Evolutionary conservation across 2,797 vertebrate species (phyloP).

Genomic region (Columba guinea): DNA sequence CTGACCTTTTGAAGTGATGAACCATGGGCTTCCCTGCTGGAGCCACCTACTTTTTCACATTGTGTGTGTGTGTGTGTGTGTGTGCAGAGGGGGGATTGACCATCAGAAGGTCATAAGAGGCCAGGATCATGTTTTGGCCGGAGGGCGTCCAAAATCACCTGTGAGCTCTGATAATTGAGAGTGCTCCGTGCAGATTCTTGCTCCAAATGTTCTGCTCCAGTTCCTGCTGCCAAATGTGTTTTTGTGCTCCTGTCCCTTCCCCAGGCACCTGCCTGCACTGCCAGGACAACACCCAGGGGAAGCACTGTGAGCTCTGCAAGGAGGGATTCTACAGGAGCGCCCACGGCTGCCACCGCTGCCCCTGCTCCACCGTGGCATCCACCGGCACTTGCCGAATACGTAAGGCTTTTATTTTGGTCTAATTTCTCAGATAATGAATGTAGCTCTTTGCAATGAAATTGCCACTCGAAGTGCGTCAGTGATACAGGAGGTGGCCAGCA

Average conservation of each 20-base stretch:
- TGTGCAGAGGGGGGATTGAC: fast-evolving
- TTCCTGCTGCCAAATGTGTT: not conserved
- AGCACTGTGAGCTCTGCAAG: slow-evolving; percentile 89
- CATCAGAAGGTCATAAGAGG: not conserved
- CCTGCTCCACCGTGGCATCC: slow-evolving; percentile 88
- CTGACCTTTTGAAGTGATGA: not conserved
- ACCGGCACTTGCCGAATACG: slow-evolving; percentile 86
- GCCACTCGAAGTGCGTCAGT: not conserved
- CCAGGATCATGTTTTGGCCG: not conserved
- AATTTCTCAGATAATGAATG: not conserved
- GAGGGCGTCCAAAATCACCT: slow-evolving; percentile 27
- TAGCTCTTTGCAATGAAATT: not conserved
- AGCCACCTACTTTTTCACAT: not conserved
- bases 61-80: fast-evolving
- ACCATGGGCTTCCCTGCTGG: not conserved
- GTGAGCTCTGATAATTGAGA: slow-evolving; percentile 3
- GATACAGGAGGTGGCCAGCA: not conserved
- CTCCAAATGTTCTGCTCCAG: slow-evolving; percentile 59
- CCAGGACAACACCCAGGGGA: slow-evolving; percentile 85
- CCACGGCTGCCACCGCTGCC: slow-evolving; percentile 83
- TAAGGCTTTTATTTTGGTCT: slow-evolving; percentile 71
- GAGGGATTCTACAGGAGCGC: slow-evolving; percentile 80
- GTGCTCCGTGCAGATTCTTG: not conserved
- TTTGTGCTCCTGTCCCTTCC: slow-evolving; percentile 22
- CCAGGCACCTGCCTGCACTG: slow-evolving; percentile 89